Evolutionary conservation across 1,140 invertebrate genomes (phyloP).

Genomic region (Thrips palmi): DNA sequence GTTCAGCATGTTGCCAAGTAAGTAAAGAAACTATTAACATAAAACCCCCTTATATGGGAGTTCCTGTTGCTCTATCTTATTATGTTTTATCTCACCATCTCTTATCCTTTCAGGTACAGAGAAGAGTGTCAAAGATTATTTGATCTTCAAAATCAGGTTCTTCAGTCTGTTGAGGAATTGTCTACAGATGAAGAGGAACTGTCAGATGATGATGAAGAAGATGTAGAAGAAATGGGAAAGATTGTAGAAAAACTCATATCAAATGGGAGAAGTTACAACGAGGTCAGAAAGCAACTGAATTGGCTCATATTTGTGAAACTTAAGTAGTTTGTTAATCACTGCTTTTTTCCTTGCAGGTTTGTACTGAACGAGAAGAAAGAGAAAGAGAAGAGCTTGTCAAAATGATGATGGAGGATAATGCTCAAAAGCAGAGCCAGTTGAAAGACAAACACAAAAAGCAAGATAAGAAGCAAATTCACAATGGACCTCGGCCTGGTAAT

Average conservation of each 20-base stretch:
- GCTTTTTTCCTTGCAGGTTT: constrained; percentile 34
- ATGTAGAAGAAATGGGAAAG: constrained; percentile 95
- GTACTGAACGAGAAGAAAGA: constrained; percentile 84
- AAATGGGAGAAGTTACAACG: constrained; percentile 88
- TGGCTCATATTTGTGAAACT: constrained; percentile 4
- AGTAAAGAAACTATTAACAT: too few species aligned
- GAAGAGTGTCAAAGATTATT: constrained; percentile 98
- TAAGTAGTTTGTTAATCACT: constrained; percentile 8
- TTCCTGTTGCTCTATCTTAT: too few species aligned
- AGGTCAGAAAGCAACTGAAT: constrained; percentile 27
- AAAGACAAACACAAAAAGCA: constrained; percentile 44
- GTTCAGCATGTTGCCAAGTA: constrained; percentile 93
- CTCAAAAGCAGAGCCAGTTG: constrained; percentile 40
- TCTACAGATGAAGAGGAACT: constrained; percentile 93
- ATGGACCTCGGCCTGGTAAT: constrained; percentile 26
- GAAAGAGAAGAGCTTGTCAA: constrained; percentile 86
- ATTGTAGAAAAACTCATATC: constrained; percentile 96
- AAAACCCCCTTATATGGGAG: too few species aligned
- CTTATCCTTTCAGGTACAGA: constrained; percentile 54
- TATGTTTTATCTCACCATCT: too few species aligned
- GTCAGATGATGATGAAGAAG: constrained; percentile 66
- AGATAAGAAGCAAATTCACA: constrained; percentile 28
- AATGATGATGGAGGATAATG: constrained; percentile 58
- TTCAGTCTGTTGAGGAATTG: constrained; percentile 79
- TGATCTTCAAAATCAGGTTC: constrained; percentile 89